Conservation (phyloP, 2,888 invertebrate species). For the Eilema depressum region DNA sequence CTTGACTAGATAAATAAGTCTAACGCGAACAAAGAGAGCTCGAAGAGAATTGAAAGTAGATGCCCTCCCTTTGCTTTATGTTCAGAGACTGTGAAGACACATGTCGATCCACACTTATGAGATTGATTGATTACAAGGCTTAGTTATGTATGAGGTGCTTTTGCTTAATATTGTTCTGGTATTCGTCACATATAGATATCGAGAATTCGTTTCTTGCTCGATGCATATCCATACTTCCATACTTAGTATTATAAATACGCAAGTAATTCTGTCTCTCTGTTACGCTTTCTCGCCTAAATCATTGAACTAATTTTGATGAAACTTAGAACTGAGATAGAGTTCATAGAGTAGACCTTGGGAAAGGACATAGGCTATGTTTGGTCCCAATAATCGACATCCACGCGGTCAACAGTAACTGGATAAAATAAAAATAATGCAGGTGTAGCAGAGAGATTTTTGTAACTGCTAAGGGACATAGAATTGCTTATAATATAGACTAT, state of each 20-base stretch:
- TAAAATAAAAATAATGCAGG: background rate
- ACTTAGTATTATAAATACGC: too few relatives aligned
- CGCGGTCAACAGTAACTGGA: background rate
- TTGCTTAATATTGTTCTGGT: conserved; percentile 16
- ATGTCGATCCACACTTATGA: conserved; percentile 42
- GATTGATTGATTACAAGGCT: conserved; percentile 47
- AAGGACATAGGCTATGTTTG: too few relatives aligned
- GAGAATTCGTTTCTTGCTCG: background rate
- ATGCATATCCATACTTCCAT: too few relatives aligned
- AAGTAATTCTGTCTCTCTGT: too few relatives aligned
- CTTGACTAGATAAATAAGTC: conserved; percentile 44
- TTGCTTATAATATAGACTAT: too few relatives aligned
- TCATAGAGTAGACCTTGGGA: too few relatives aligned
- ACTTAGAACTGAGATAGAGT: too few relatives aligned
- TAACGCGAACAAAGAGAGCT: conserved; percentile 39
- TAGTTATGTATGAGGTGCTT: conserved; percentile 25
- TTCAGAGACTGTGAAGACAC: conserved; percentile 34
- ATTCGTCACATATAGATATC: background rate
- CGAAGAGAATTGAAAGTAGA: conserved; percentile 38
- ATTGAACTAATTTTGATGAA: too few relatives aligned
- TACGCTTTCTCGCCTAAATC: too few relatives aligned
- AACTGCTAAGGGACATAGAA: too few relatives aligned
- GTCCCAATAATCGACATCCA: too few relatives aligned
- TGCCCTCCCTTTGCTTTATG: conserved; percentile 38
- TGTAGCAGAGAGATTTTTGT: too few relatives aligned